Base-by-base conservation (phyloP, 2,888 invertebrate species). In the Amiota mariae region DNA sequence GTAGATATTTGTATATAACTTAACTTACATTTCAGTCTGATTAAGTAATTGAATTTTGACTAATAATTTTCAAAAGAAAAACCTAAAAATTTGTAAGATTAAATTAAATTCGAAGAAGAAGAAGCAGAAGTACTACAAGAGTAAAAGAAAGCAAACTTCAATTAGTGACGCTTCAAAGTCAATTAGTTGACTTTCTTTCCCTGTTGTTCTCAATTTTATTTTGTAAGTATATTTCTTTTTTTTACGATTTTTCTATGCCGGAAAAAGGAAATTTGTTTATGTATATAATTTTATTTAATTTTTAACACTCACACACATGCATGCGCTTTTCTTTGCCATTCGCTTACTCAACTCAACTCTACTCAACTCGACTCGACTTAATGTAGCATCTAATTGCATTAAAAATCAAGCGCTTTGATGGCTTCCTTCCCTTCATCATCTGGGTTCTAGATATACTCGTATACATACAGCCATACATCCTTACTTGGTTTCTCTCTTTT, bases 1-100 rank as follows among this genome's bases (percentile, higher is more conserved):
- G 71, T 72, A 36, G 13, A 46, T 36, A 54, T 64, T 72, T 57
- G 20, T 61, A 24, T 61, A 67, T 72, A 75, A 72, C 74, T 72
- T 59, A 73, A 18, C 64, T 76, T 72, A 75, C 76, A 72, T 75
- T 75, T 73, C 36, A 73, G 73, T 72, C 83, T 85, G 83, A 83
- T 85, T 83, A 83, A 81, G 79, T 85, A 83, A 83, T 83, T 83
- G 82, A 85, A 83, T 83, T 83, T 84, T n/a, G n/a, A n/a, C n/a
- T 3, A n/a, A 48, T 2, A 66, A 48, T 66, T 66, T 66, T n/a
- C 66, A 47, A 48, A 66, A 66, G 15, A 36, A 36, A 36, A 36
- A 36, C 36, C 36, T 36, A 36, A 48, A 48, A 66, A 70, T 68
- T 54, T 24, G 13, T 68, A 24, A 66, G 15, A 54, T 24, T 51